Percentiles rank a stretch among this genome's conserved stretches.
Evolutionary conservation across 1,140 invertebrate species (phyloP).

Genomic region (Drosophila kurseongensis): DNA sequence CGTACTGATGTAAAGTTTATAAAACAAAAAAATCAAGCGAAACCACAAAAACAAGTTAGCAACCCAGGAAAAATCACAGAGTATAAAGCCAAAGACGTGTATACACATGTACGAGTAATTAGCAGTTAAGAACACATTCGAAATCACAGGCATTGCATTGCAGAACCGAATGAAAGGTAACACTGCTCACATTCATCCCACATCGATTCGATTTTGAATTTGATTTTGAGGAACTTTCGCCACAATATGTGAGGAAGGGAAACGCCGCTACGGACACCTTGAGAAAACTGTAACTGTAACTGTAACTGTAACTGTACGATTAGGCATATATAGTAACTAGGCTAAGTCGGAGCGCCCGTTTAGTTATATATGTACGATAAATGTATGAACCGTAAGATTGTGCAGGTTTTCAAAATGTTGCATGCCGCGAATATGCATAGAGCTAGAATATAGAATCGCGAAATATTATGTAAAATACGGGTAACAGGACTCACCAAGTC

Average conservation of each 20-base stretch:
- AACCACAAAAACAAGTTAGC: constrained; percentile 44
- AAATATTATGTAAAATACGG: constrained; percentile 51
- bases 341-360: constrained; percentile 34
- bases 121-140: constrained; percentile 28
- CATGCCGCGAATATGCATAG: constrained; percentile 31
- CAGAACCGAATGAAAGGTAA: constrained; percentile 3
- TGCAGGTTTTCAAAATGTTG: constrained; percentile 66
- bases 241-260: constrained; percentile 46
- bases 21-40: constrained; percentile 35
- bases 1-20: constrained; percentile 66
- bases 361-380: constrained; percentile 33
- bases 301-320: constrained; percentile 39
- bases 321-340: constrained; percentile 44
- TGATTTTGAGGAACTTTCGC: constrained; percentile 45
- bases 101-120: constrained; percentile 20
- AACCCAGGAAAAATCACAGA: constrained; percentile 42
- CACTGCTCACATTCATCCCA: constrained; percentile 6
- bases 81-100: constrained; percentile 14
- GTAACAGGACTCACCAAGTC: constrained; percentile 45
- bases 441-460: constrained; percentile 6
- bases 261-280: constrained; percentile 80
- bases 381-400: constrained; percentile 29
- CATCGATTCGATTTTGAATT: constrained; percentile 38
- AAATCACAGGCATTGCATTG: neutral
- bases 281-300: constrained; percentile 54